Evolutionary conservation across 2,888 invertebrate species (phyloP), one percentile per base, ranked within the genome.

Genomic region (Gymnoscelis rufifasciata): DNA sequence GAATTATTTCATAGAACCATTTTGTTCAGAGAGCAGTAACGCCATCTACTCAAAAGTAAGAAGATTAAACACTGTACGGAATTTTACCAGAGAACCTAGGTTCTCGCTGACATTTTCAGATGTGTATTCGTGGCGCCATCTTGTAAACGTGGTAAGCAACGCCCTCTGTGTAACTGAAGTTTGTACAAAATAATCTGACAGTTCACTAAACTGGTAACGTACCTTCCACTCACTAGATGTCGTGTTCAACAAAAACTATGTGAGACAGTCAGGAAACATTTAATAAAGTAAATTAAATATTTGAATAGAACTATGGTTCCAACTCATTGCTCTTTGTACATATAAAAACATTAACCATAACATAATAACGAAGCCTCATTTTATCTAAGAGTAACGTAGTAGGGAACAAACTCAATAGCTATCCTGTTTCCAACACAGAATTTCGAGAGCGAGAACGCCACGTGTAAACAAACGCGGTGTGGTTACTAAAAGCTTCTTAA

Each of bases 401-500:
- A 27, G 30, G 37, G 29, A 44, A 47, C 41, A 37, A 30, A 39
- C 39, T 52, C 47, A 56, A 51, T 54, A 45, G 47, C 49, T 52
- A 52, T 52, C 43, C 55, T 43, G 53, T 35, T 53, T 53, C 43
- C 47, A 35, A 38, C 27, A 47, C 42, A 57, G 29, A 47, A n/a
- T 47, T 53, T 43, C 42, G 40, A 44, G 47, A 19, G 43, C 12
- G 39, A 49, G n/a, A 51, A 43, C 43, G 39, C 38, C 38, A 47
- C 44, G 37, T 24, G 42, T 42, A 52, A 47, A 42, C 47, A 47
- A 47, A 46, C 46, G 28, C 26, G 36, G 29, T 15, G 14, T 38
- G 40, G 36, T 51, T 49, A 47, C 56, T 54, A 56, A 58, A 55
- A 58, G 47, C 56, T 49, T 52, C 45, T 46, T 46, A 48, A 55